Conservation (phyloP, 2,888 invertebrate genomes). For the Thalpophila matura region DNA sequence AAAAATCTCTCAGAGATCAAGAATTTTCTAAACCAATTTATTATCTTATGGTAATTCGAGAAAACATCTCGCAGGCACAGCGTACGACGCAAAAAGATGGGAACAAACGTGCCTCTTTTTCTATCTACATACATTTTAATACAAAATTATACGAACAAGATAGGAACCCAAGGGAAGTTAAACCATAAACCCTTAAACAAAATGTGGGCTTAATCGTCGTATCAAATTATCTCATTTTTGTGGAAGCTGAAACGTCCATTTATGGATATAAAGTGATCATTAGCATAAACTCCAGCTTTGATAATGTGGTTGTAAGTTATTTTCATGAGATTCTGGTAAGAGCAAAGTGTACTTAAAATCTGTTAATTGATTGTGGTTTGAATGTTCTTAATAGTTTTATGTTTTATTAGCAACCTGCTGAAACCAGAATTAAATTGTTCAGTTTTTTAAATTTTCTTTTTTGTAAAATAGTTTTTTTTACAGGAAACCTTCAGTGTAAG, state of each 20-base stretch:
- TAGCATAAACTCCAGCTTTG: constrained; percentile 55
- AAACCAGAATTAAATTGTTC: neutral
- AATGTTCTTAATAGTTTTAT: neutral
- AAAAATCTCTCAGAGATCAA: constrained; percentile 38
- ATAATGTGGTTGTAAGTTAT: constrained; percentile 41
- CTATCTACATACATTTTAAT: constrained; percentile 65
- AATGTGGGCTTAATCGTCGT: constrained; percentile 77
- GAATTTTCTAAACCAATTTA: constrained; percentile 61
- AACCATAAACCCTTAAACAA: constrained; percentile 77
- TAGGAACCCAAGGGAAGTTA: constrained; percentile 70
- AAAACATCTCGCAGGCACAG: constrained; percentile 58
- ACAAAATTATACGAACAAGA: constrained; percentile 77
- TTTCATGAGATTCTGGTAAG: constrained; percentile 1
- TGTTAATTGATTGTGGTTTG: constrained; percentile 11
- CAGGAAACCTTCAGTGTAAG: neutral
- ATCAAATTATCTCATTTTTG: constrained; percentile 83
- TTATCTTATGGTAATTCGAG: constrained; percentile 62
- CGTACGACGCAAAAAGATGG: constrained; percentile 58
- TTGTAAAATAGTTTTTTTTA: too few species aligned
- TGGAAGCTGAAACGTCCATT: constrained; percentile 56
- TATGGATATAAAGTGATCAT: constrained; percentile 73
- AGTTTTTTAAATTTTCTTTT: neutral
- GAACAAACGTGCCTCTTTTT: constrained; percentile 57
- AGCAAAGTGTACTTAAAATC: constrained; percentile 20
- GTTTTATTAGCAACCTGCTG: too few species aligned